Evolutionary conservation across 2,888 invertebrate genomes (phyloP).

Genomic region (Peribatodes rhomboidaria): DNA sequence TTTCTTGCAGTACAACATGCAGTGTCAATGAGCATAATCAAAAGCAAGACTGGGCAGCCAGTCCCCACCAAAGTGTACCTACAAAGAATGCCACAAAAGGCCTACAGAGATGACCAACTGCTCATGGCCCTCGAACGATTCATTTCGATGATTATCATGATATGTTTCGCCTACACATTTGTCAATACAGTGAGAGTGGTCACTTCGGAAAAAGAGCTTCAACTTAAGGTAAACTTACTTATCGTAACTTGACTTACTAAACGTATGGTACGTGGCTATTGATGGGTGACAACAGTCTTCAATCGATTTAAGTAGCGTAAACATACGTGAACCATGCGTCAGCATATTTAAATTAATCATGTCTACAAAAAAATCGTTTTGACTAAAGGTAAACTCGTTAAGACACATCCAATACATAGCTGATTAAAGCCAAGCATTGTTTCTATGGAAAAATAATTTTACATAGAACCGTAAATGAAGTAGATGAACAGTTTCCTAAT

Average conservation of each 20-base stretch:
- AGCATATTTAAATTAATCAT: slow-evolving; percentile 1
- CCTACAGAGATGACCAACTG: slow-evolving; percentile 90
- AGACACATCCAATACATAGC: too few species aligned
- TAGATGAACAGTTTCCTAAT: neutral
- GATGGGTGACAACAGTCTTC: neutral
- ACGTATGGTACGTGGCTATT: too few species aligned
- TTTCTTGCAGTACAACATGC: slow-evolving; percentile 79
- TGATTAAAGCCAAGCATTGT: too few species aligned
- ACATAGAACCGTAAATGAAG: too few species aligned
- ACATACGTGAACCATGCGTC: neutral
- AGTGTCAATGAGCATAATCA: slow-evolving; percentile 76
- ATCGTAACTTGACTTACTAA: too few species aligned
- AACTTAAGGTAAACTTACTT: slow-evolving; percentile 92
- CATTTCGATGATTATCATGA: slow-evolving; percentile 92
- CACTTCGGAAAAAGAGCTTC: slow-evolving; percentile 91
- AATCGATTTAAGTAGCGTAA: slow-evolving; percentile 4
- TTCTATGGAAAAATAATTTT: too few species aligned
- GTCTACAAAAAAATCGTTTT: slow-evolving; percentile 1
- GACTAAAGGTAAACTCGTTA: neutral
- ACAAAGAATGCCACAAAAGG: slow-evolving; percentile 91
- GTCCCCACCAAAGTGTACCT: slow-evolving; percentile 80
- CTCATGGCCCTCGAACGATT: slow-evolving; percentile 89
- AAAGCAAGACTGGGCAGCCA: slow-evolving; percentile 68
- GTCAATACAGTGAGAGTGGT: slow-evolving; percentile 92
- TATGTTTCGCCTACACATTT: slow-evolving; percentile 93